A percentile compares a stretch with the other conserved stretches of the same genome.
phyloP scores from a whole-genome alignment of 2,888 invertebrate species.

The Didymodactylos carnosus region DNA sequence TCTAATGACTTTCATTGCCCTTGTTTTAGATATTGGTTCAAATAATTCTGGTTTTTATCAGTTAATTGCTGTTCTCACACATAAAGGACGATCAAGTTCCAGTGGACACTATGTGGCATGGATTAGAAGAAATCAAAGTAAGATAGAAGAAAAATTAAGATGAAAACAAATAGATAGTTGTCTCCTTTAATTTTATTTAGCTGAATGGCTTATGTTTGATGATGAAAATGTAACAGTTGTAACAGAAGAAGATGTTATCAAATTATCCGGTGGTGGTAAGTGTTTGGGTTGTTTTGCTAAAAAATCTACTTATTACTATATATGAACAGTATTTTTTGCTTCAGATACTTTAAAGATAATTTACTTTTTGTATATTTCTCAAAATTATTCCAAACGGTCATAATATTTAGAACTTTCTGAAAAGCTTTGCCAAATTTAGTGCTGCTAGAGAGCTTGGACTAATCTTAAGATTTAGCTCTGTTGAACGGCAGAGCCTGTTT shows the following conservation, averaged over 20 bases:
- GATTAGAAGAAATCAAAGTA: slow-evolving; percentile 37
- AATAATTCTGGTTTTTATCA: slow-evolving; percentile 97
- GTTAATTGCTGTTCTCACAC: slow-evolving; percentile 69
- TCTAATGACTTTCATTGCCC: too few relatives aligned
- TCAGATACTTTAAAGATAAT: too few relatives aligned
- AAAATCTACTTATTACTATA: too few relatives aligned
- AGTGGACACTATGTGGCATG: slow-evolving; percentile 98
- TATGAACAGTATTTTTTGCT: too few relatives aligned
- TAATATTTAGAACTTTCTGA: too few relatives aligned
- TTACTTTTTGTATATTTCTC: too few relatives aligned
- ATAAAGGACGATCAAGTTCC: slow-evolving; percentile 84
- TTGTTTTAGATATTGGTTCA: slow-evolving; percentile 58
- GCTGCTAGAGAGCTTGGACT: too few relatives aligned
- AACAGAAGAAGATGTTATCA: slow-evolving; percentile 74
- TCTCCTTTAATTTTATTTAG: slow-evolving; percentile 32
- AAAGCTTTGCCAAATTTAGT: too few relatives aligned
- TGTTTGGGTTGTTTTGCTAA: too few relatives aligned
- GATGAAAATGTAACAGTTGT: slow-evolving; percentile 78
- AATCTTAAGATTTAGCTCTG: too few relatives aligned
- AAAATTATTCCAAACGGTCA: too few relatives aligned
- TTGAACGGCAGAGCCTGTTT: too few relatives aligned
- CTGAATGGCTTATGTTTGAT: slow-evolving; percentile 81
- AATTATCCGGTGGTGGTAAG: slow-evolving; percentile 84
- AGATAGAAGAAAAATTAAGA: background rate
- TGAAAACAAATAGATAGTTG: slow-evolving; percentile 7